phyloP scores from a whole-genome alignment of 2,888 invertebrate genomes.

The Sminthurides aquaticus region DNA sequence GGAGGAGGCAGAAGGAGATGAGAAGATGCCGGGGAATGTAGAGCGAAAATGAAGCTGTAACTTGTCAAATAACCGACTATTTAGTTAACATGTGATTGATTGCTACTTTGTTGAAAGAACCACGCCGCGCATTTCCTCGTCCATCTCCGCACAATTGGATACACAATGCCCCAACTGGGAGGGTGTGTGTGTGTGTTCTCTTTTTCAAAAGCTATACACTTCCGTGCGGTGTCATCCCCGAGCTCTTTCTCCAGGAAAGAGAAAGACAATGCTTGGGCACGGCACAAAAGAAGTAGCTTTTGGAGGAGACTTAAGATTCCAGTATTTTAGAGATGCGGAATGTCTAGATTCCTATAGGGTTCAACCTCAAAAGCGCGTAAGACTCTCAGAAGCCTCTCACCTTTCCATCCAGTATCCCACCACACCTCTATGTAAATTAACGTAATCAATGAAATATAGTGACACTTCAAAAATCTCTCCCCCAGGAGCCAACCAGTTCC shows the following conservation, averaged over 20 bases:
- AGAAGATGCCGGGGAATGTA: background rate
- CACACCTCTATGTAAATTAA: slow-evolving; percentile 4
- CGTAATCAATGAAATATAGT: slow-evolving; percentile 1
- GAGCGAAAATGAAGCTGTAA: slow-evolving; percentile 27
- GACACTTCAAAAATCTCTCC: background rate
- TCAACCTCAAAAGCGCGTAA: no score
- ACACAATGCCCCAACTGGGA: background rate
- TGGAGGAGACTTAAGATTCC: no score
- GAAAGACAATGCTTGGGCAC: no score
- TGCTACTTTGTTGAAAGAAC: slow-evolving; percentile 24
- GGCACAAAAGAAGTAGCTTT: no score
- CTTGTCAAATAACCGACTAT: slow-evolving; percentile 26
- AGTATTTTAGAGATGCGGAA: no score
- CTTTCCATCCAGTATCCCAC: no score
- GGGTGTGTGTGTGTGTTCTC: background rate
- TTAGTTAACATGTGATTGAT: slow-evolving; percentile 29
- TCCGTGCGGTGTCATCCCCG: no score
- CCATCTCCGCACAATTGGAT: background rate
- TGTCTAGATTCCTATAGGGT: no score
- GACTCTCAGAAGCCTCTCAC: background rate
- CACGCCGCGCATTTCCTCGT: background rate
- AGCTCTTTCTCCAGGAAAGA: no score
- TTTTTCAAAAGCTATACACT: no score
- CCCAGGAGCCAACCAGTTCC: slow-evolving; percentile 8
- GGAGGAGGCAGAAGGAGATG: no score